phyloP scores from a whole-genome alignment of 1,140 invertebrate genomes.

The Drosophila repleta region DNA sequence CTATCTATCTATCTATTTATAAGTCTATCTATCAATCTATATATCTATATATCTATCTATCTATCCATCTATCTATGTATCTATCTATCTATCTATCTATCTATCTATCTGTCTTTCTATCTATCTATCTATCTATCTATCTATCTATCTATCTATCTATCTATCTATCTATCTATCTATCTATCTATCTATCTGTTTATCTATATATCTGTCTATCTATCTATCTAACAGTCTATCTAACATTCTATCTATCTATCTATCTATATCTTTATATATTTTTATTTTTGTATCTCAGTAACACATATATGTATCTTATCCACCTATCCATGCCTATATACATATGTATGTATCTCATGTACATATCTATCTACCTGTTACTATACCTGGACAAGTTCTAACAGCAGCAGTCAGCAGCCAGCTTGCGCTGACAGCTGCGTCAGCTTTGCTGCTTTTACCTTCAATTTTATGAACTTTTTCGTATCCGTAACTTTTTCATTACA shows the following conservation, averaged over 20 bases:
- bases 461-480: slow-evolving; percentile 78
- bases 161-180: neutral
- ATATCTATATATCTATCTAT: neutral
- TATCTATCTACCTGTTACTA: slow-evolving; percentile 3
- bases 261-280: neutral
- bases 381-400: slow-evolving; percentile 26
- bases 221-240: neutral
- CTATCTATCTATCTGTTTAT: neutral
- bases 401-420: slow-evolving; percentile 12
- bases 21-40: neutral
- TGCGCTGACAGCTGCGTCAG: slow-evolving; percentile 61
- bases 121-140: slow-evolving; percentile 4
- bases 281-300: neutral
- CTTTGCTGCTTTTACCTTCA: slow-evolving; percentile 71
- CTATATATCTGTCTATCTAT: neutral
- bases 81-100: slow-evolving; percentile 1
- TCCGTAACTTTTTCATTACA: slow-evolving; percentile 78
- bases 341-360: neutral
- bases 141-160: neutral
- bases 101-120: neutral
- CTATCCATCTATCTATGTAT: slow-evolving; percentile 1
- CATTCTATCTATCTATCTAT: neutral
- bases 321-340: too few species aligned
- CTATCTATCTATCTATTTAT: neutral
- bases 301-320: neutral